Base-by-base conservation (phyloP, 1,140 invertebrate species). In the Oedothorax gibbosus region DNA sequence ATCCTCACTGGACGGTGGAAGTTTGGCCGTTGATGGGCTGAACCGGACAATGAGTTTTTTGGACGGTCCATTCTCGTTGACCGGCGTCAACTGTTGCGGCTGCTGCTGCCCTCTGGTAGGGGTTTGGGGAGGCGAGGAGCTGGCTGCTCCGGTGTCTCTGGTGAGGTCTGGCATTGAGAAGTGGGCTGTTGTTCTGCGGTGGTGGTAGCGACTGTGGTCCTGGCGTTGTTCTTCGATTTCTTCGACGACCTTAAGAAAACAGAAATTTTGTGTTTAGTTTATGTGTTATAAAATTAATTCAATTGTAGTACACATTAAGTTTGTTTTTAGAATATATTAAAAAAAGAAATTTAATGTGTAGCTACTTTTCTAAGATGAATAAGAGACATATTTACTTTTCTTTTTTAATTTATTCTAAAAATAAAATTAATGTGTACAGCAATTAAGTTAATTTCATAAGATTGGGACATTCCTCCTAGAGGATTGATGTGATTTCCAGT, bases 151-250 rank as follows among this genome's bases (percentile, higher is more conserved):
- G 14, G 87, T 87, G 15, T 89, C 88, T 62, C 87, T 86, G 50
- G 92, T 91, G 50, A 94, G 88, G 89, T 94, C 93, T 20, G 93
- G 93, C 93, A 94, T 93, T 14, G 93, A 93, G n/a, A 92, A 92
- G n/a, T 88, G 87, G 11, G 86, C 87, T 0, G 68, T 76, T 35
- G 86, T 82, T 0, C 79, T 64, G 5, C 86, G 54, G 50, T 86
- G 86, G 53, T 83, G 80, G 11, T 69, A 71, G 7, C 66, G 65
- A 35, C 77, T 81, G 15, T 71, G 71, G 14, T 78, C 80, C 21
- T 66, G 50, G 20, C 62, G 11, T 20, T 82, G 82, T 14, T 87
- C 73, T 51, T 79, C 76, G 10, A 85, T 85, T 78, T 87, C 86
- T 78, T 85, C 83, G 60, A 85, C 83, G 5, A 85, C 83, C 83